Evolutionary conservation across 2,888 invertebrate species (phyloP), one percentile per base, ranked within the genome.

Genomic region (Drosophila phalerata): DNA sequence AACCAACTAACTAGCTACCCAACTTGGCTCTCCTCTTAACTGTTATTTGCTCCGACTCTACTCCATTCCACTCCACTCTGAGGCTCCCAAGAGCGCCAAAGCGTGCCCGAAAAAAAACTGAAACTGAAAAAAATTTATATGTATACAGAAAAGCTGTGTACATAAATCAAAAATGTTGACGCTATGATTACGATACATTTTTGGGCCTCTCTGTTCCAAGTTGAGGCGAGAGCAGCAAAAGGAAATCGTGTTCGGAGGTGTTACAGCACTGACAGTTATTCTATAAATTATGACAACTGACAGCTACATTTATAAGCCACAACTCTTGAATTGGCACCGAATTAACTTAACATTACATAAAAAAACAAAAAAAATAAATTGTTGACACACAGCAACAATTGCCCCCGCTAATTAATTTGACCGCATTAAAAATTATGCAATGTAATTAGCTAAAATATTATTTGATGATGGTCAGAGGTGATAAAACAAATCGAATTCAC

Each of bases 281-380:
- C 89, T 82, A 89, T 88, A 89, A 90, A 90, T 88, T 89, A 88
- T 85, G 90, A 90, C 87, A 89, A 79, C 88, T 79, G 88, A 75
- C 84, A 85, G 84, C 77, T 77, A 80, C 84, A 87, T 87, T 89
- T 89, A 90, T 87, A 87, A 86, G 88, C 80, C 85, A 71, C 83
- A 88, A 72, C 75, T 88, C 75, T 82, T 88, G 88, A 79, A 85
- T 85, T 85, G 79, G 45, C 65, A 66, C n/a, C 65, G 60, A 79
- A 75, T 78, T 75, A 76, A 76, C 64, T 64, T 69, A 58, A 66
- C 81, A 79, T 77, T 63, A 63, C 40, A 56, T 42, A 63, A 79
- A 55, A 42, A 82, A 87, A 63, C 40, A 56, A 34, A 63, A 79
- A 55, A 42, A 82, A 87, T 87, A 79, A 71, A 73, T 66, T 74